phyloP scores from a whole-genome alignment of 53 echinoderm and acorn worm genomes.

The Pentamera pediparva region DNA sequence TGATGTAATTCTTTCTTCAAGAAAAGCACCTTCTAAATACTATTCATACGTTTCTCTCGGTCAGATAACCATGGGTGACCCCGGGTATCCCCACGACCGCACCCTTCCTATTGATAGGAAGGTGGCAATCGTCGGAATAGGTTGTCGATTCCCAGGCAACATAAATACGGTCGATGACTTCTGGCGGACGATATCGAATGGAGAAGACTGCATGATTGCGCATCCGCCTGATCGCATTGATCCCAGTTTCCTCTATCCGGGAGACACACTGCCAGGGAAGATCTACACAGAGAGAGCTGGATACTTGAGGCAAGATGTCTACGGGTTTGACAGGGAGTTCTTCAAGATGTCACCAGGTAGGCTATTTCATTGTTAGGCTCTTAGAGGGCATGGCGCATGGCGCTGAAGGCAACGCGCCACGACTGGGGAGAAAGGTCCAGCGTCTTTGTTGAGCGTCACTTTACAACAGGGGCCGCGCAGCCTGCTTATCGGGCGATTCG shows the following conservation, averaged over 20 bases:
- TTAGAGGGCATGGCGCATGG: no score
- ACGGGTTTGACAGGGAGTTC: constrained; percentile 16
- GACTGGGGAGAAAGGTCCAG: no score
- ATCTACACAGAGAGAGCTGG: constrained; percentile 16
- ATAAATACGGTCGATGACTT: constrained; percentile 1
- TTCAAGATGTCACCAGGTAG: constrained; percentile 35
- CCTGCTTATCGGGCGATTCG: no score
- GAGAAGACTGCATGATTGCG: background rate
- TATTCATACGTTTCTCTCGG: no score
- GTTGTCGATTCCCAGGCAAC: constrained; percentile 17
- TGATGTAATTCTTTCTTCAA: no score
- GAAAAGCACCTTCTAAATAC: no score
- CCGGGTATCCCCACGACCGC: no score
- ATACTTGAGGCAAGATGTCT: constrained; percentile 18
- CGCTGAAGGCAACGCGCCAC: no score
- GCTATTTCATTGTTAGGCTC: no score
- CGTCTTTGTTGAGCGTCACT: no score
- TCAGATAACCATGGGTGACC: no score
- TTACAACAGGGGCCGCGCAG: no score
- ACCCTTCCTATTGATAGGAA: constrained; percentile 3
- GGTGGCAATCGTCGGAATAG: constrained; percentile 32
- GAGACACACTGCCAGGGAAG: constrained; percentile 15
- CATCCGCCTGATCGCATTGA: constrained; percentile 16
- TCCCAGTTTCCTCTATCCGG: constrained; percentile 8
- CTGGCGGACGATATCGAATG: constrained; percentile 1